These are phyloP conservation scores for Gryon sp. DNA, from an alignment of 1,140 invertebrate species.

Conservation along the genomic window DNA sequence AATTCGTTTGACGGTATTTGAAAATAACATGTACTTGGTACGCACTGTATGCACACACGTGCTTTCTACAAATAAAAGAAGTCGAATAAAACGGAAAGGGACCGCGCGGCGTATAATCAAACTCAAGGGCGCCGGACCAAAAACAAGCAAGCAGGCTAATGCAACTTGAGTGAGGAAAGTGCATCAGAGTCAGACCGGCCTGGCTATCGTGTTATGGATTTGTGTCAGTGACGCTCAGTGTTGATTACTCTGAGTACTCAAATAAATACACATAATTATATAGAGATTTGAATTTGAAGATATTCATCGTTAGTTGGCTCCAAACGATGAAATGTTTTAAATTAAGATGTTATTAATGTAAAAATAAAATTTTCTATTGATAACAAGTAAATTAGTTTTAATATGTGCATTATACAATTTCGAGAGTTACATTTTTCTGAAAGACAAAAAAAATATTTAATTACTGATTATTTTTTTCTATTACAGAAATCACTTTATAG, in stretches of 20 bases:
- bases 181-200: constrained; percentile 62
- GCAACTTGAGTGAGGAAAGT: constrained; percentile 67
- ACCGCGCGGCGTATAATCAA: constrained; percentile 73
- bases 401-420: no score
- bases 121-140: constrained; percentile 76
- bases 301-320: no score
- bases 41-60: constrained; percentile 44
- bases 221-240: constrained; percentile 68
- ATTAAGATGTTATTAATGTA: no score
- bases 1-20: constrained; percentile 26
- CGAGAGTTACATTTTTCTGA: no score
- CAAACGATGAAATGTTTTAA: constrained; percentile 44
- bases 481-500: background rate
- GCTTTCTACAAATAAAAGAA: constrained; percentile 44
- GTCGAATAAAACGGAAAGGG: constrained; percentile 57
- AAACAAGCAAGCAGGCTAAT: constrained; percentile 61
- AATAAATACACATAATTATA: constrained; percentile 50
- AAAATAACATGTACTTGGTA: constrained; percentile 17
- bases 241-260: constrained; percentile 38
- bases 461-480: no score
- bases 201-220: constrained; percentile 62
- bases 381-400: no score
- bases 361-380: no score
- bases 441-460: no score
- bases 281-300: constrained; percentile 33